Evolutionary conservation across 2,797 vertebrate species (phyloP).

Genomic region (Catharus ustulatus): DNA sequence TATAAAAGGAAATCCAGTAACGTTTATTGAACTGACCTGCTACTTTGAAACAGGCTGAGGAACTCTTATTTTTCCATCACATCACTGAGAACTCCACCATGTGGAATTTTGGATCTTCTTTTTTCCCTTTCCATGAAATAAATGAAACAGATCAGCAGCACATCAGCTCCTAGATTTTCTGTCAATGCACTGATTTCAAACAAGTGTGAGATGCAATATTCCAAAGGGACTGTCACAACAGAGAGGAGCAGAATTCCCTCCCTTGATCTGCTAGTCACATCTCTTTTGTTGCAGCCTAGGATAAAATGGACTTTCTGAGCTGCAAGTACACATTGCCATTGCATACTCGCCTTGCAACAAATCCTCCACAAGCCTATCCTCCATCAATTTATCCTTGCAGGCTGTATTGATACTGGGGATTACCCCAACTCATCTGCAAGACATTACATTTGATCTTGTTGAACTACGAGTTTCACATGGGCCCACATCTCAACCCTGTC

Average conservation of each 20-base stretch:
- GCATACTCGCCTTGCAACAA: not conserved
- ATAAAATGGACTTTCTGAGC: not conserved
- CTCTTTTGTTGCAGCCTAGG: not conserved
- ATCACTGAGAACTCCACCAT: not conserved
- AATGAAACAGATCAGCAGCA: not conserved
- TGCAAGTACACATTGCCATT: fast-evolving
- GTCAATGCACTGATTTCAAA: not conserved
- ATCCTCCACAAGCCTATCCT: not conserved
- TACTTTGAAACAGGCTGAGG: not conserved
- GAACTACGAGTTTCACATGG: not conserved
- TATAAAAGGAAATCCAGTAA: not conserved
- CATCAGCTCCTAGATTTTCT: not conserved
- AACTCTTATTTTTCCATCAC: not conserved
- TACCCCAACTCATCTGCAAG: not conserved
- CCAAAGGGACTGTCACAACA: fast-evolving
- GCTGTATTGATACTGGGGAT: too few species aligned
- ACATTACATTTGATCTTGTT: not conserved
- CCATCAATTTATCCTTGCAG: not conserved
- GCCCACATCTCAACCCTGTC: not conserved
- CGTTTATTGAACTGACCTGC: not conserved
- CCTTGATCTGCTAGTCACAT: fast-evolving
- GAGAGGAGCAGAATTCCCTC: not conserved
- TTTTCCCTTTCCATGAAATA: not conserved
- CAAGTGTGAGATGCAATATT: too few species aligned
- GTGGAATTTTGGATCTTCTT: not conserved